Evolutionary conservation across 2,113 vertebrate genomes (phyloP).

Genomic region (Calyptomena viridis): DNA sequence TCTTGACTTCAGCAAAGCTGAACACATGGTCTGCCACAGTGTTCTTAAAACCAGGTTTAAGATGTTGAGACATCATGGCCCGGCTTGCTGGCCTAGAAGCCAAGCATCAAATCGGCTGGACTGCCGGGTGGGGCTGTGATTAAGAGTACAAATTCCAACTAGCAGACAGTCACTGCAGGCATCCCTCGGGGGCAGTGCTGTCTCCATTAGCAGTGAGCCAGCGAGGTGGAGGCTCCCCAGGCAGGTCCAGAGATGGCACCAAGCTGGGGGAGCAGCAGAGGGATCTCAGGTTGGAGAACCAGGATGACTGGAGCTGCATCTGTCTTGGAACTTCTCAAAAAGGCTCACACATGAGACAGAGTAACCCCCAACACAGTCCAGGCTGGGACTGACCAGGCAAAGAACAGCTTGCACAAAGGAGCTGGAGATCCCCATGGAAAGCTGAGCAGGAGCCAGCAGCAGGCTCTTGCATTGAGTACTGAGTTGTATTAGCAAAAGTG

Average conservation of each 20-base stretch:
- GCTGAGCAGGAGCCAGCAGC: neutral
- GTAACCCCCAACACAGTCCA: neutral
- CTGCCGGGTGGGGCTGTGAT: neutral
- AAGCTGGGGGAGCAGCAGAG: neutral
- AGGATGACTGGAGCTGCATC: neutral
- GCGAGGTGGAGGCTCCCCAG: neutral
- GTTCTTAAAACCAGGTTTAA: neutral
- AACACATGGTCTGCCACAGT: rapidly evolving
- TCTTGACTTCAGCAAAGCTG: neutral
- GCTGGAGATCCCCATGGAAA: neutral
- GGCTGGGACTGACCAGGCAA: neutral
- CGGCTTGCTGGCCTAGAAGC: neutral
- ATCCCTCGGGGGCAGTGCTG: rapidly evolving
- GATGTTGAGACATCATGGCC: neutral
- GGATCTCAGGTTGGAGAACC: neutral
- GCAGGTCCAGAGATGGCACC: neutral
- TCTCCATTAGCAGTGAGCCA: neutral
- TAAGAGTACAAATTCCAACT: neutral
- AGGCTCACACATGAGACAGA: neutral
- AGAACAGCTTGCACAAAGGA: neutral
- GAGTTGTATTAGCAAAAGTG: neutral
- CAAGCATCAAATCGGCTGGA: neutral
- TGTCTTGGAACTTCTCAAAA: neutral
- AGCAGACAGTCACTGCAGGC: neutral
- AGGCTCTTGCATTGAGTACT: neutral